Conservation (phyloP, 2,797 vertebrate genomes). For the Hemibagrus guttatus region DNA sequence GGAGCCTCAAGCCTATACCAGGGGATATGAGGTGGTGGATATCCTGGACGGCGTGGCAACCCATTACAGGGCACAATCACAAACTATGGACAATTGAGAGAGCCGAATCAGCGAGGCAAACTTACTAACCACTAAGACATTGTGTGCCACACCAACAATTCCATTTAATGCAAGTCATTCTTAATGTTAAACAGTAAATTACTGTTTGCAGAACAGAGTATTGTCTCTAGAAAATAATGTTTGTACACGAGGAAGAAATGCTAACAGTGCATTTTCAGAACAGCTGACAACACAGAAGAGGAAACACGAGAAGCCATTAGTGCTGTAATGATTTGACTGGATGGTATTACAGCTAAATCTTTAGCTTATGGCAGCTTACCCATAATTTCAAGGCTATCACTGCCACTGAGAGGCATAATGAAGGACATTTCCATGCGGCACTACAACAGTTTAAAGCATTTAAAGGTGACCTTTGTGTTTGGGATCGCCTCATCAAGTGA, state of each 20-base stretch:
- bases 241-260: neutral
- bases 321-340: constrained; percentile 14
- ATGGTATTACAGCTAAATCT: constrained; percentile 30
- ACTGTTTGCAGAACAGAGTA: neutral
- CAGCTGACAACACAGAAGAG: constrained; percentile 22
- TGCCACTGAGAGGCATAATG: neutral
- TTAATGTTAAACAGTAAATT: neutral
- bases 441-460: neutral
- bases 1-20: too few species aligned
- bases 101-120: too few species aligned
- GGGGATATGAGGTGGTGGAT: too few species aligned
- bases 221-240: constrained; percentile 7
- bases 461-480: neutral
- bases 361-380: neutral
- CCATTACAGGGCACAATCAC: too few species aligned
- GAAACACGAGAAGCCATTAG: constrained; percentile 38
- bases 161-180: neutral
- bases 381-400: constrained; percentile 4
- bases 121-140: too few species aligned
- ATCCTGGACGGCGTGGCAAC: too few species aligned
- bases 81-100: too few species aligned
- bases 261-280: constrained; percentile 27
- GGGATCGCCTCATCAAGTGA: neutral
- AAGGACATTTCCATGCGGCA: constrained; percentile 18
- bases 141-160: neutral